phyloP scores from a whole-genome alignment of 2,888 invertebrate genomes.

The Trachelus iudaicus region DNA sequence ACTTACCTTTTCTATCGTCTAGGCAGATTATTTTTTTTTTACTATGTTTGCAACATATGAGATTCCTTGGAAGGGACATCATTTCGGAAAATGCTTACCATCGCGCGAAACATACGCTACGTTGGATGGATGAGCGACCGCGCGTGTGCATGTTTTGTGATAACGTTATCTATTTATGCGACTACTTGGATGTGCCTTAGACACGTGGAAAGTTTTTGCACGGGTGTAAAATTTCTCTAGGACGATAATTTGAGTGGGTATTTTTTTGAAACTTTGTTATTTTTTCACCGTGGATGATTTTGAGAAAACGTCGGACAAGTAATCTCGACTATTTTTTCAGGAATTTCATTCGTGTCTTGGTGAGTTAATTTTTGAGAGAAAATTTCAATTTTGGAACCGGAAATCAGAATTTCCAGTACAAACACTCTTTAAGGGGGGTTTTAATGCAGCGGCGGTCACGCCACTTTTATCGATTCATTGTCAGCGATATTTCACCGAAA shows the following conservation, averaged over 20 bases:
- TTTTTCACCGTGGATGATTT: too few relatives aligned
- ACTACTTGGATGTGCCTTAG: neutral
- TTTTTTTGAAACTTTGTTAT: too few relatives aligned
- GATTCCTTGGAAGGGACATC: slow-evolving; percentile 20
- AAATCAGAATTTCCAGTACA: too few relatives aligned
- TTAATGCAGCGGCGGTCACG: too few relatives aligned
- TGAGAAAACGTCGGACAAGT: too few relatives aligned
- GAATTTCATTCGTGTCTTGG: too few relatives aligned
- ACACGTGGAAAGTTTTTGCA: neutral
- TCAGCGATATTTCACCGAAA: too few relatives aligned
- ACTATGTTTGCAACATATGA: slow-evolving; percentile 8
- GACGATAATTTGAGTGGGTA: neutral
- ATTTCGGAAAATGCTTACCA: slow-evolving; percentile 25
- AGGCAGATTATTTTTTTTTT: neutral
- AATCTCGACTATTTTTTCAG: too few relatives aligned
- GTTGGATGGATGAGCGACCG: neutral
- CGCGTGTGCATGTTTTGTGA: neutral
- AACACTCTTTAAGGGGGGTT: too few relatives aligned
- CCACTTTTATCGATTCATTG: too few relatives aligned
- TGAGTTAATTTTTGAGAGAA: too few relatives aligned
- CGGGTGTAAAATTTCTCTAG: neutral
- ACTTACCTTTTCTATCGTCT: neutral
- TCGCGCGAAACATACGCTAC: neutral
- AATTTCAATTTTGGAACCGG: too few relatives aligned
- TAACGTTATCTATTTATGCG: neutral